These are phyloP conservation scores for Osedax fenrisi DNA, from an alignment of 2,888 invertebrate species.

Conservation along the genomic window DNA sequence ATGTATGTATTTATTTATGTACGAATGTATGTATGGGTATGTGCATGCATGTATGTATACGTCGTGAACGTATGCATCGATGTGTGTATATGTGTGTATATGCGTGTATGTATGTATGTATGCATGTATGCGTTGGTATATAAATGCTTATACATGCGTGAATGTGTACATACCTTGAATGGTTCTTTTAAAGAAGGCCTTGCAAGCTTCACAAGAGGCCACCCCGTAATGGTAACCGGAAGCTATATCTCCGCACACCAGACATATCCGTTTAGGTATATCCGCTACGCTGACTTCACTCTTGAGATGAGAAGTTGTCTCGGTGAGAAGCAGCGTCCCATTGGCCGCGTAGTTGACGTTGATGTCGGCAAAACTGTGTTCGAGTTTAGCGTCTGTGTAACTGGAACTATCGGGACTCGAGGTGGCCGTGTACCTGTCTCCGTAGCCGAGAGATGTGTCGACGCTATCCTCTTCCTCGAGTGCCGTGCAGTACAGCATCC, in stretches of 20 bases:
- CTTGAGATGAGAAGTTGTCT: too few relatives aligned
- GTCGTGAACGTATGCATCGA: background rate
- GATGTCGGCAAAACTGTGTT: too few relatives aligned
- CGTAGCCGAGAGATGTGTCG: too few relatives aligned
- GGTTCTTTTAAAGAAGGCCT: conserved; percentile 93
- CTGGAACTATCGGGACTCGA: too few relatives aligned
- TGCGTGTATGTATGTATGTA: background rate
- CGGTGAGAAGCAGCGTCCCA: too few relatives aligned
- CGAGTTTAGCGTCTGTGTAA: too few relatives aligned
- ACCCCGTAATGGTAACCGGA: conserved; percentile 82
- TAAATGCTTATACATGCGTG: background rate
- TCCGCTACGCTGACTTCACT: too few relatives aligned
- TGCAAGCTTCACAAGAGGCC: conserved; percentile 92
- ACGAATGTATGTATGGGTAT: background rate
- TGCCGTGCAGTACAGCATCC: too few relatives aligned
- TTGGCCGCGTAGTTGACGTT: too few relatives aligned
- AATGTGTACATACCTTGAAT: conserved; percentile 75
- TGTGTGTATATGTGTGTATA: background rate
- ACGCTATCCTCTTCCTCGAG: too few relatives aligned
- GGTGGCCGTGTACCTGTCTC: too few relatives aligned
- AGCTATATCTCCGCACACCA: conserved; percentile 87
- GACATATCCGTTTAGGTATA: conserved; percentile 74
- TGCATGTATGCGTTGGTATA: background rate
- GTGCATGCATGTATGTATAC: background rate
- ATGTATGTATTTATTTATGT: background rate